A percentile compares a stretch with the other conserved stretches of the same genome.
phyloP scores from a whole-genome alignment of 1,140 invertebrate genomes.

The Microplitis demolitor region DNA sequence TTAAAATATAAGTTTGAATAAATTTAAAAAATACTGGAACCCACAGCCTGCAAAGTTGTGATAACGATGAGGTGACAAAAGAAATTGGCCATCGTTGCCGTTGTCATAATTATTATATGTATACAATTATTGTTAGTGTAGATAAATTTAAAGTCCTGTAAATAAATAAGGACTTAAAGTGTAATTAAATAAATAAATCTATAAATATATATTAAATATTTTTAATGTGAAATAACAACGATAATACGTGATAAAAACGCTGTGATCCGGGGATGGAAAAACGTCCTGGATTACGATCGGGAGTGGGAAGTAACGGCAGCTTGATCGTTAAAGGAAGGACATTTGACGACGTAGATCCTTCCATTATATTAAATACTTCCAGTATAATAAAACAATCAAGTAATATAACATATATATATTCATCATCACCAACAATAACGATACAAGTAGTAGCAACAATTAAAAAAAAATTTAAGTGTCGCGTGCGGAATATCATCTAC shows the following conservation, averaged over 20 bases:
- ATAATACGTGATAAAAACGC: background rate
- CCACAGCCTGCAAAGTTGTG: background rate
- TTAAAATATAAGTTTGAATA: background rate
- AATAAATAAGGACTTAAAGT: background rate
- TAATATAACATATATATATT: too few relatives aligned
- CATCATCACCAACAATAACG: background rate
- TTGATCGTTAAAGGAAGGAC: background rate
- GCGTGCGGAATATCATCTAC: background rate
- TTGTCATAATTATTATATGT: background rate
- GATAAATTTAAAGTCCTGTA: too few relatives aligned
- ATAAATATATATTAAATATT: background rate
- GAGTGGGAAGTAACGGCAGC: background rate
- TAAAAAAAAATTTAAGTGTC: background rate
- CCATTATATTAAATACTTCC: background rate
- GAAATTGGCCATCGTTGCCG: slow-evolving; percentile 16
- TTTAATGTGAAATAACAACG: background rate
- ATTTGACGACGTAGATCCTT: background rate
- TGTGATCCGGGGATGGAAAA: slow-evolving; percentile 11
- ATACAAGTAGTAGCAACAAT: background rate
- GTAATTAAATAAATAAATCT: background rate
- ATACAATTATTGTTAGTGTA: background rate
- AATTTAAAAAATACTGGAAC: background rate
- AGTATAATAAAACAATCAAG: too few relatives aligned
- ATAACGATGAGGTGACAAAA: slow-evolving; percentile 23
- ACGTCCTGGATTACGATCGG: background rate